phyloP scores from a whole-genome alignment of 1,140 invertebrate species.

The Lordiphosa collinella region DNA sequence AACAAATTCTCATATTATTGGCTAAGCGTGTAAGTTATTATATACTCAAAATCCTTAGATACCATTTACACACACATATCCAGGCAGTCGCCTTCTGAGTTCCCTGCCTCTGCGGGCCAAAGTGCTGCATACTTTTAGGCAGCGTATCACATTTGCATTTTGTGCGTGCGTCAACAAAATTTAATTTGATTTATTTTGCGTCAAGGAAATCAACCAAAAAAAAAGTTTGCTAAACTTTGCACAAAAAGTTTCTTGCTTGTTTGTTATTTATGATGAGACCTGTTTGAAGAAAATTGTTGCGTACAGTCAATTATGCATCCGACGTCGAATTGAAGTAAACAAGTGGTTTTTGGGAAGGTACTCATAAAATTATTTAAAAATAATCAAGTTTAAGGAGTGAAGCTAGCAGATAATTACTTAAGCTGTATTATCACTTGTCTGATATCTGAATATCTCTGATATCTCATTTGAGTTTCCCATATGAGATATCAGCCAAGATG shows the following conservation, averaged over 20 bases:
- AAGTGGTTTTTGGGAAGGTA: no score
- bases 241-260: not conserved
- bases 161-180: constrained; percentile 42
- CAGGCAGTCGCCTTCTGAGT: not conserved
- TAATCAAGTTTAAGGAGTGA: no score
- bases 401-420: no score
- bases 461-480: no score
- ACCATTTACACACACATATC: not conserved
- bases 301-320: constrained; percentile 1
- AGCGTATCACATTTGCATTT: constrained; percentile 27
- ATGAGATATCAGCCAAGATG: no score
- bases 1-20: constrained; percentile 30
- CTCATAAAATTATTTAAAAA: no score
- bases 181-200: constrained; percentile 67
- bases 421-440: no score
- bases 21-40: constrained; percentile 33
- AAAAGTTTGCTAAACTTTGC: constrained; percentile 5
- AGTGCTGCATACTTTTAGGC: constrained; percentile 52
- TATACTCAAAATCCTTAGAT: constrained; percentile 12
- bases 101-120: not conserved
- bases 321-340: no score
- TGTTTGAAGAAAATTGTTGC: not conserved
- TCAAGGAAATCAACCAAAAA: constrained; percentile 6
- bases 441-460: no score
- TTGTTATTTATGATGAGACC: not conserved